These are phyloP conservation scores for Misgurnus anguillicaudatus DNA, from an alignment of 2,113 vertebrate species.

Conservation along the genomic window DNA sequence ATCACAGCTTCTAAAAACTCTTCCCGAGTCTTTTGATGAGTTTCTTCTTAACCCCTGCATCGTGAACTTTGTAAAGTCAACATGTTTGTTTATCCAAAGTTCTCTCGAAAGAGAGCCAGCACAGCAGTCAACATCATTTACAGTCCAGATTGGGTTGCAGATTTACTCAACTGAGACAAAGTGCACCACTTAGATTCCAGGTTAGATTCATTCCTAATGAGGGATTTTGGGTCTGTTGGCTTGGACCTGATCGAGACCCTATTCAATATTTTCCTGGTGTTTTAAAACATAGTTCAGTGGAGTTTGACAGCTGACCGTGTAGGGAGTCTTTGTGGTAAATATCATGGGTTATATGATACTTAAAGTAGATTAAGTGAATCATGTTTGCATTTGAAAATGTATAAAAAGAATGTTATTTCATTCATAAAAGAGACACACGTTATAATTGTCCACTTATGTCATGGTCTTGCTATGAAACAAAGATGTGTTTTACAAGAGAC, in stretches of 20 bases:
- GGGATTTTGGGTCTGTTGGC: not conserved
- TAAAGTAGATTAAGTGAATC: not conserved
- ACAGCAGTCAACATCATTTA: not conserved
- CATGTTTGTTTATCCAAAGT: not conserved
- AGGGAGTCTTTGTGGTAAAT: not conserved
- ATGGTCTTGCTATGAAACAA: constrained; percentile 10
- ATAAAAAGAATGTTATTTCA: not conserved
- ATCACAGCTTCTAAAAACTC: not conserved
- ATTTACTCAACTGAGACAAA: not conserved
- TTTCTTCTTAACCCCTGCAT: not conserved
- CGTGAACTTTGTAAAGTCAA: not conserved
- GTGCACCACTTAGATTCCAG: not conserved
- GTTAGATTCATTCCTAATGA: constrained; percentile 12
- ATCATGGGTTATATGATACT: not conserved
- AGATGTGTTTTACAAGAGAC: constrained; percentile 31
- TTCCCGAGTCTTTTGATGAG: not conserved
- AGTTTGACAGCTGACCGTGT: not conserved
- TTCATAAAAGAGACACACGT: not conserved
- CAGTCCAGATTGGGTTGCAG: not conserved
- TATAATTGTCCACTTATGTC: no score
- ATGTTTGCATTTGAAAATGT: not conserved
- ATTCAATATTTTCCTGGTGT: not conserved
- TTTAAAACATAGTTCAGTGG: not conserved
- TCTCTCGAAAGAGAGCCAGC: constrained; percentile 1
- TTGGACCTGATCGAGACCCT: not conserved